Evolutionary conservation across 1,140 invertebrate species (phyloP).

Genomic region (Sarcophaga peregrina): DNA sequence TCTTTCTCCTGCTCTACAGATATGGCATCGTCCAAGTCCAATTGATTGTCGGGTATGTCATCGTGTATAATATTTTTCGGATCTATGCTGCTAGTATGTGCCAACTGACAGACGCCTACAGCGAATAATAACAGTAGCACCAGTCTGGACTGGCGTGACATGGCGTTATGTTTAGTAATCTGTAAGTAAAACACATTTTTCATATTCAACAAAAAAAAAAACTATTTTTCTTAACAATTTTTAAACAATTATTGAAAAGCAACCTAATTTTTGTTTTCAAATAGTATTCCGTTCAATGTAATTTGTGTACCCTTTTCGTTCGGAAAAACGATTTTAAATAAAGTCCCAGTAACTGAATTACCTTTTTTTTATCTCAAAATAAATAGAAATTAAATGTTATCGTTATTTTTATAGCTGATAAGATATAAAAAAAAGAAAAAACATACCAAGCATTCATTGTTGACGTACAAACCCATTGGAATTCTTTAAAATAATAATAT

Average conservation of each 20-base stretch:
- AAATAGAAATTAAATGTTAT: conserved; percentile 38
- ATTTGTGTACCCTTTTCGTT: not conserved
- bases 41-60: conserved; percentile 51
- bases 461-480: no score
- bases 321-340: conserved; percentile 11
- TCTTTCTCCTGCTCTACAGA: not conserved
- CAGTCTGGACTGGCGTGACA: conserved; percentile 60
- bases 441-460: no score
- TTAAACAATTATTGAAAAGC: no score
- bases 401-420: not conserved
- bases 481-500: no score
- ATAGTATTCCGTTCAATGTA: not conserved
- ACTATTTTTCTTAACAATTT: no score
- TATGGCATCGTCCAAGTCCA: conserved; percentile 51
- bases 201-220: no score
- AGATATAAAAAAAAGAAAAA: not conserved
- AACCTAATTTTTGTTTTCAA: no score
- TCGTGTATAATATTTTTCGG: conserved; percentile 46
- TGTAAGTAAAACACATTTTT: not conserved
- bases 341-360: not conserved
- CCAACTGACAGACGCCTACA: conserved; percentile 52
- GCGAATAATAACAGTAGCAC: conserved; percentile 59
- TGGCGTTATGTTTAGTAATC: conserved; percentile 7
- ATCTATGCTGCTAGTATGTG: conserved; percentile 46
- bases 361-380: conserved; percentile 5